phyloP scores from a whole-genome alignment of 2,113 vertebrate species.

The Cyanoramphus novaezelandiae region DNA sequence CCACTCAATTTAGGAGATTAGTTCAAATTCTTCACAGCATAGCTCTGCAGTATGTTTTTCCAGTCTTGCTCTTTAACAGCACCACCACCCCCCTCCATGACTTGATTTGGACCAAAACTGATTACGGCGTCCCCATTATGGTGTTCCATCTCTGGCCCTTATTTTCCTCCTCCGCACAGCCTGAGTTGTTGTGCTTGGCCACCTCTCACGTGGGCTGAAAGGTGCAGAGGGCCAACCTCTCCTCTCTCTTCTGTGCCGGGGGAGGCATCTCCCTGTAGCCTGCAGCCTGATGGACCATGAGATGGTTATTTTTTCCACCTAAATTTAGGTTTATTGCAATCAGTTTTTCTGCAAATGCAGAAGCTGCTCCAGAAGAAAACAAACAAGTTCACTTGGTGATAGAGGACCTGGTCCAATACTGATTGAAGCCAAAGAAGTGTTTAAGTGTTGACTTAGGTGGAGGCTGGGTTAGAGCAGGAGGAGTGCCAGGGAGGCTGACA shows the following conservation, averaged over 20 bases:
- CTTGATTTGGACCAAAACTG: neutral
- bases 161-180: neutral
- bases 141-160: neutral
- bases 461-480: neutral
- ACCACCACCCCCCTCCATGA: neutral
- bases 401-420: neutral
- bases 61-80: neutral
- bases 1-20: neutral
- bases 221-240: neutral
- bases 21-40: neutral
- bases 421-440: neutral
- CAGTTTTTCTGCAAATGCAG: neutral
- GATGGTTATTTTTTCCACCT: neutral
- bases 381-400: neutral
- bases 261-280: neutral
- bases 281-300: fast-evolving
- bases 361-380: neutral
- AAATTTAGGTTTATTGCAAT: neutral
- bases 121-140: fast-evolving
- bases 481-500: neutral
- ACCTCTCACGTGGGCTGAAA: neutral
- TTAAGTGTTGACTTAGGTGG: neutral
- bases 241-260: neutral
- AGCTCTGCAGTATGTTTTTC: constrained; percentile 16
- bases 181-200: constrained; percentile 7